phyloP scores from a whole-genome alignment of 1,140 invertebrate genomes.

The Dendrolimus kikuchii region DNA sequence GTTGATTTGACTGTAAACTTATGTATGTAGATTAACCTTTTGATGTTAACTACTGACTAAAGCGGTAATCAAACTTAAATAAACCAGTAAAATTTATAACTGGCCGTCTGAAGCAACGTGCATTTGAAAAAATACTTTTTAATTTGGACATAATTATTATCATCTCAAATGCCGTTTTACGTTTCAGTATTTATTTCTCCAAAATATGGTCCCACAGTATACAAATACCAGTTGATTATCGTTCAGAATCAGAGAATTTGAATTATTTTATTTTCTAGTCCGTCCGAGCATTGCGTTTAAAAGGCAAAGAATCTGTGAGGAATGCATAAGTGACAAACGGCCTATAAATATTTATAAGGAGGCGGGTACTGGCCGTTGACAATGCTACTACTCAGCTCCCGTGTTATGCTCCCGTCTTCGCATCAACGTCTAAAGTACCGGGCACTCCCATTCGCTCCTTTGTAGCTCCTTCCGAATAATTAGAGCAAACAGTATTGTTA shows the following conservation, averaged over 20 bases:
- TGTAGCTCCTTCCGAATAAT: constrained; percentile 65
- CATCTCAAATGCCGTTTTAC: too few species aligned
- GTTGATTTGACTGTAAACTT: too few species aligned
- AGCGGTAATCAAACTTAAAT: too few species aligned
- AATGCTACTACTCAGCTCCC: constrained; percentile 43
- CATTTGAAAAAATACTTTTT: too few species aligned
- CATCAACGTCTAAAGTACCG: constrained; percentile 46
- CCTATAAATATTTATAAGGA: constrained; percentile 63
- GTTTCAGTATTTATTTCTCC: too few species aligned
- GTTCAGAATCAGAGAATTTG: constrained; percentile 14
- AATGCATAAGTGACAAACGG: constrained; percentile 22
- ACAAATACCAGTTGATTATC: too few species aligned
- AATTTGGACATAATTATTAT: too few species aligned
- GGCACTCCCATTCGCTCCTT: constrained; percentile 48
- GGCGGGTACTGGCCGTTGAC: constrained; percentile 43
- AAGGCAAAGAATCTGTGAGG: constrained; percentile 17
- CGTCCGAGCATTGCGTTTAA: background rate
- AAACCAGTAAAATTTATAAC: too few species aligned
- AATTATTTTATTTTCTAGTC: constrained; percentile 13
- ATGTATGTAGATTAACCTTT: too few species aligned
- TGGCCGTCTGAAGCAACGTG: too few species aligned
- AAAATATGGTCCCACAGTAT: too few species aligned
- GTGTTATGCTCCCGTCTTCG: constrained; percentile 52
- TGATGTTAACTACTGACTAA: too few species aligned
- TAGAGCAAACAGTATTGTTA: constrained; percentile 50